phyloP scores from a whole-genome alignment of 2,113 vertebrate species.

The Actenoides lindsayi region DNA sequence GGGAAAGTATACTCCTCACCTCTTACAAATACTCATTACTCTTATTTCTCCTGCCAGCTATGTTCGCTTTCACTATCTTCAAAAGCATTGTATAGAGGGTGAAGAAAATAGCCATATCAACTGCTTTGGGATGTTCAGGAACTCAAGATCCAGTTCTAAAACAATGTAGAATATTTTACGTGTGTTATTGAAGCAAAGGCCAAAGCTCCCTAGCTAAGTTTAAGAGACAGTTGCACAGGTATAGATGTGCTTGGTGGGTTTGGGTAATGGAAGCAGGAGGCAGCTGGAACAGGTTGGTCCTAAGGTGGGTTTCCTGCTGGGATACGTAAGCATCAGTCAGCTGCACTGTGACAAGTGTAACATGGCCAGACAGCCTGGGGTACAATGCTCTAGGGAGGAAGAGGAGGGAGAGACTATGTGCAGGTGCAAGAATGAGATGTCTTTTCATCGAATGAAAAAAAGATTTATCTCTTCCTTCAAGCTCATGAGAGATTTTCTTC shows the following conservation, averaged over 20 bases:
- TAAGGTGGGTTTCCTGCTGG: not conserved
- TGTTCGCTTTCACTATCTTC: not conserved
- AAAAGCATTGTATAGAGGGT: not conserved
- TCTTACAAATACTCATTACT: not conserved
- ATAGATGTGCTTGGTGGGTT: not conserved
- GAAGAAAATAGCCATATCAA: not conserved
- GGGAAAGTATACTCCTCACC: not conserved
- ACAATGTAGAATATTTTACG: not conserved
- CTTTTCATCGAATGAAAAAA: not conserved
- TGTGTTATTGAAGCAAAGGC: not conserved
- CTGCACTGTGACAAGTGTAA: rapidly evolving
- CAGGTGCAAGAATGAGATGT: not conserved
- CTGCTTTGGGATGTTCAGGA: not conserved
- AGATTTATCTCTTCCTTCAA: not conserved
- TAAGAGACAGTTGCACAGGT: not conserved
- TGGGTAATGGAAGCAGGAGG: not conserved
- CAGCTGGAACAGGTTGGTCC: not conserved
- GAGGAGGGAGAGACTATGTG: not conserved
- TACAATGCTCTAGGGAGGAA: not conserved
- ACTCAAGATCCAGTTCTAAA: not conserved
- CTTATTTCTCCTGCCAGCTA: not conserved
- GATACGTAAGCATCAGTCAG: not conserved
- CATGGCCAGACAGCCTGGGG: not conserved
- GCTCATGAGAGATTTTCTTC: not conserved
- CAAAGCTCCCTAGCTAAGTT: not conserved